Evolutionary conservation across 2,797 vertebrate species (phyloP), one percentile per base, ranked within the genome.

Genomic region (Artibeus jamaicensis): DNA sequence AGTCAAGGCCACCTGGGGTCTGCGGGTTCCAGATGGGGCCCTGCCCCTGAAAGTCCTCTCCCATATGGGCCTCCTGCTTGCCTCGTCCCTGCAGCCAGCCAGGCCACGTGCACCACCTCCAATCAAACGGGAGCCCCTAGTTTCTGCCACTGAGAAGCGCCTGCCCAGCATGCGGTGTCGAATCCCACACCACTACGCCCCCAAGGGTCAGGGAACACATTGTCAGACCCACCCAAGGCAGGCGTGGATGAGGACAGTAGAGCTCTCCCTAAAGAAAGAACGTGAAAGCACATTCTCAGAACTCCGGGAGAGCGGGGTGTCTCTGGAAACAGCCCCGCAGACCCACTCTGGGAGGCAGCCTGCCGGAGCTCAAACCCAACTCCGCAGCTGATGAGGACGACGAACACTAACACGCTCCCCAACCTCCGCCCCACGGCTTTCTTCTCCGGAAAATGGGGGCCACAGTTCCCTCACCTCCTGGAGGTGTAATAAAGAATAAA

Each of bases 101-200:
- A 4, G 26, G 46, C 46, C 59, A 46, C 5, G 0, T 9, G 46
- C 11, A 48, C 16, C 34, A 34, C 74, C 10, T 59, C 44, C 10
- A 29, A 39, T 34, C 18, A 74, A 77, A 57, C 0, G 2, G 0
- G 5, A 50, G 24, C 5, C 15, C 6, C 14, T 3, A 15, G 26
- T 76, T 73, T 39, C 44, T 76, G 44, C 6, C 5, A 3, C 48
- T 3, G 15, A 86, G 74, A 90, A 44, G 42, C 0, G 0, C 42
- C n/a, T 9, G 1, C 19, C 18, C 11, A 11, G 11, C 22, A 39
- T 2, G 32, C 42, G 44, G 65, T 44, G 24, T 15, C 1, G 1
- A 85, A 44, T 22, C 34, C 18, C 55, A 59, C 0, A 37, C 21
- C 3, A 24, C 3, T 12, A 3, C 6, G 2, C n/a, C 76, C 68